A percentile compares a stretch with the other conserved stretches of the same genome.
These are phyloP conservation scores for Notoglanidium macrostoma DNA, from an alignment of 2,797 vertebrate genomes.

Conservation along the genomic window DNA sequence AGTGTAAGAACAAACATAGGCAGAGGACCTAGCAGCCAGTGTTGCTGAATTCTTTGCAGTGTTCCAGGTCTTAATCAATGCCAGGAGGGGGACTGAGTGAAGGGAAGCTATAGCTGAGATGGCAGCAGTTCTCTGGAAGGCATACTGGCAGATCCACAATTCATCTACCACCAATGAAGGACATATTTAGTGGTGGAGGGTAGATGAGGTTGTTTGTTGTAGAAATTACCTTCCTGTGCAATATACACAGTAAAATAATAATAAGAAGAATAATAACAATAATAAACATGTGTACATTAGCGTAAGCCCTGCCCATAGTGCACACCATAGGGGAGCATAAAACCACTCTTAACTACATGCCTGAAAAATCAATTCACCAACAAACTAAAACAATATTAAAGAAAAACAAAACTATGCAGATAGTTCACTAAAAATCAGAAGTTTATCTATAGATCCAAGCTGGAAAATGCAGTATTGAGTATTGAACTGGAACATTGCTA, in stretches of 20 bases:
- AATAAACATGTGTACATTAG: not conserved
- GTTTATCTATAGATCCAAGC: not conserved
- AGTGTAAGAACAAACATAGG: not conserved
- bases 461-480: not conserved
- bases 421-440: not conserved
- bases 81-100: too few relatives aligned
- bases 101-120: not conserved
- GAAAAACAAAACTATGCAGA: not conserved
- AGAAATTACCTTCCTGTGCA: not conserved
- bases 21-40: not conserved
- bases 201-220: not conserved
- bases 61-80: not conserved
- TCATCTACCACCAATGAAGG: not conserved
- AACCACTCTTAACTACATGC: not conserved
- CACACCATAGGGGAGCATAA: not conserved
- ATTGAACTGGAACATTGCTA: not conserved
- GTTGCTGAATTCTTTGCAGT: not conserved
- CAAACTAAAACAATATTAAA: not conserved
- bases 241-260: not conserved
- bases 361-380: not conserved
- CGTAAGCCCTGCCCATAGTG: not conserved
- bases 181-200: not conserved
- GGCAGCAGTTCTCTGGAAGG: not conserved
- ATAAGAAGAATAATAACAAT: too few relatives aligned
- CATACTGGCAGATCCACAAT: not conserved